These are phyloP conservation scores for Aurelia coerulea DNA, from an alignment of 30 jellyfish, hydroid and myxozoan genomes.

Conservation along the genomic window DNA sequence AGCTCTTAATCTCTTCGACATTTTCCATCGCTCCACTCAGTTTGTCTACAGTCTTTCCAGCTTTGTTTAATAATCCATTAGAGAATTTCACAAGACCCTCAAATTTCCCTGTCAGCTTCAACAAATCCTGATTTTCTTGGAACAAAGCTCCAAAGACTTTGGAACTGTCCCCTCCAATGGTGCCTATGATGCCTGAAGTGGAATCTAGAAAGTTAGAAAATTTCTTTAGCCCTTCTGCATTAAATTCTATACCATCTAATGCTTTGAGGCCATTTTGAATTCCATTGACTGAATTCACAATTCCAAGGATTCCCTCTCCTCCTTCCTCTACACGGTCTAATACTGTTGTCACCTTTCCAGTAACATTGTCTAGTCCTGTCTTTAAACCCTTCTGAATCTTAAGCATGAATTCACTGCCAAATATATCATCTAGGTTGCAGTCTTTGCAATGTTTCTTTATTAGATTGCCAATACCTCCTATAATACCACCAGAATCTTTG, in stretches of 20 bases:
- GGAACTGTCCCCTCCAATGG: conserved; percentile 58
- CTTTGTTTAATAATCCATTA: conserved; percentile 68
- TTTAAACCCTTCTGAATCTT: conserved; percentile 37
- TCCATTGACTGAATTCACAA: conserved; percentile 66
- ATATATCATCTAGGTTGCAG: conserved; percentile 65
- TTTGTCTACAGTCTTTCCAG: conserved; percentile 72
- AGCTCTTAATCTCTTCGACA: conserved; percentile 60
- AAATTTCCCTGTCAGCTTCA: conserved; percentile 71
- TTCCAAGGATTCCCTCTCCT: conserved; percentile 58
- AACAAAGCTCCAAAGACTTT: conserved; percentile 69
- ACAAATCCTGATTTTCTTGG: conserved; percentile 65
- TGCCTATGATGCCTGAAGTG: conserved; percentile 67
- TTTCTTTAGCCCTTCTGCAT: conserved; percentile 72
- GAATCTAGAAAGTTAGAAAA: conserved; percentile 51
- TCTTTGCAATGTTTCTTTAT: conserved; percentile 68
- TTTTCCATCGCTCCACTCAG: conserved; percentile 66
- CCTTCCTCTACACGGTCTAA: conserved; percentile 79
- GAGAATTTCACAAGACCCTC: conserved; percentile 75
- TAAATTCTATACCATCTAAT: conserved; percentile 51
- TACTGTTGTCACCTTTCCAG: conserved; percentile 64
- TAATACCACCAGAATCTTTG: conserved; percentile 75
- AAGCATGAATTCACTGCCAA: conserved; percentile 72
- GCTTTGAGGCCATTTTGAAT: conserved; percentile 49
- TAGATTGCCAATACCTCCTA: conserved; percentile 49
- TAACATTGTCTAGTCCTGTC: conserved; percentile 55